Conservation (phyloP, 2,797 vertebrate species). For the Anguilla obscura region DNA sequence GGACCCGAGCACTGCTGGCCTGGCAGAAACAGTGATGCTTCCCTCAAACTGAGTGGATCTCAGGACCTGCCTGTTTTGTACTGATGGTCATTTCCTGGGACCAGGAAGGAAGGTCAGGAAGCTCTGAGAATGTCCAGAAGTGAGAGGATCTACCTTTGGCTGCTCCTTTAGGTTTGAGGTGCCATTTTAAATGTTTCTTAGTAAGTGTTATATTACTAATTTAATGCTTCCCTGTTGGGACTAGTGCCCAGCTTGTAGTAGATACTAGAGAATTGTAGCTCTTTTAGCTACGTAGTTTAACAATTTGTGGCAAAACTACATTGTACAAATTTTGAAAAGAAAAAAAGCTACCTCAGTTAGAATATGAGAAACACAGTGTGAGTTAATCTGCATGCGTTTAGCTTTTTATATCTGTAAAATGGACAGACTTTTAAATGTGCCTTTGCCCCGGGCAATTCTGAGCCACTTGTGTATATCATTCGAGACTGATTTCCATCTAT, state of each 20-base stretch:
- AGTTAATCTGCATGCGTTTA: neutral
- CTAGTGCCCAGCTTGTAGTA: neutral
- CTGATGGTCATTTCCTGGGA: slow-evolving; percentile 30
- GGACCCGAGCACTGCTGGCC: slow-evolving; percentile 46
- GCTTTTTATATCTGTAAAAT: neutral
- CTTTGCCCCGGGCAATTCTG: neutral
- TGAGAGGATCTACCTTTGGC: neutral
- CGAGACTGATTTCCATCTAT: slow-evolving; percentile 33
- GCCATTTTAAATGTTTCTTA: neutral
- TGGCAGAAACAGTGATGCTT: slow-evolving; percentile 42
- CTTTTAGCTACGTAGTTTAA: neutral
- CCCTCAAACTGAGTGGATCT: slow-evolving; percentile 37
- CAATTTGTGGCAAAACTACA: neutral
- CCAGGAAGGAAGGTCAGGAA: neutral
- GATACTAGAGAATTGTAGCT: neutral
- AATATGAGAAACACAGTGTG: neutral
- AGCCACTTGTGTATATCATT: slow-evolving; percentile 17
- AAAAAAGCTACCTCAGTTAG: neutral
- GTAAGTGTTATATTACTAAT: neutral
- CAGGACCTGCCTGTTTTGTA: slow-evolving; percentile 37
- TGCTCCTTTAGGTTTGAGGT: slow-evolving; percentile 2
- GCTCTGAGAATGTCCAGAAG: slow-evolving; percentile 4
- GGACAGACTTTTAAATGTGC: neutral
- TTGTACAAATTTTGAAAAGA: neutral
- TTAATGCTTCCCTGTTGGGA: neutral